Percentiles rank a stretch among this genome's conserved stretches.
These are phyloP conservation scores for Oligia latruncula DNA, from an alignment of 2,888 invertebrate species.

Conservation along the genomic window DNA sequence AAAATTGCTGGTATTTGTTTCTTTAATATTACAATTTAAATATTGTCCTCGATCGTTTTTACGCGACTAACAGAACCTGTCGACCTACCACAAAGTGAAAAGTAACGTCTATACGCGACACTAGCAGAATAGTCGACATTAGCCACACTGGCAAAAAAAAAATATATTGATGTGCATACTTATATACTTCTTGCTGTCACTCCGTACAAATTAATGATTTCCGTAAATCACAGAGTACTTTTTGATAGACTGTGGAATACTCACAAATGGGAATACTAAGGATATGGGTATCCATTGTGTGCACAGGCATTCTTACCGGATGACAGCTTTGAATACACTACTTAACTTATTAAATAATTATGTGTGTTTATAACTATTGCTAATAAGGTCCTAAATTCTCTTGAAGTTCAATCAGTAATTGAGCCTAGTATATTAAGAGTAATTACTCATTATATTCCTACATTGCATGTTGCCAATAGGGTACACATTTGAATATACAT, in stretches of 20 bases:
- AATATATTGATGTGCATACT: background rate
- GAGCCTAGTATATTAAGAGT: slow-evolving; percentile 1
- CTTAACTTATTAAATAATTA: slow-evolving; percentile 1
- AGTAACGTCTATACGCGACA: too few relatives aligned
- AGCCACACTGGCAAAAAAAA: too few relatives aligned
- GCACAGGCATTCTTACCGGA: background rate
- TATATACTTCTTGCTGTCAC: slow-evolving; percentile 7
- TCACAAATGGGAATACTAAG: background rate
- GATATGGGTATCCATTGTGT: background rate
- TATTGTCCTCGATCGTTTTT: background rate
- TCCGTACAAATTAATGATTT: slow-evolving; percentile 1
- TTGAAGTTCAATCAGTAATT: background rate
- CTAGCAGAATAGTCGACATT: too few relatives aligned
- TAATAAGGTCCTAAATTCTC: slow-evolving; percentile 13
- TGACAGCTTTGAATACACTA: background rate
- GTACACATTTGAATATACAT: slow-evolving; percentile 11
- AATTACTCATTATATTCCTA: background rate
- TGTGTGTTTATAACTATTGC: slow-evolving; percentile 20
- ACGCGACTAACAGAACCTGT: too few relatives aligned
- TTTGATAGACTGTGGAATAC: background rate
- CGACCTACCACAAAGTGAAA: too few relatives aligned
- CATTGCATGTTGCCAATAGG: slow-evolving; percentile 20
- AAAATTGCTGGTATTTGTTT: background rate
- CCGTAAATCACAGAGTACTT: too few relatives aligned
- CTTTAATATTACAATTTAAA: background rate